Evolutionary conservation across 2,888 invertebrate genomes (phyloP).

Genomic region (Stenodema calcarata): DNA sequence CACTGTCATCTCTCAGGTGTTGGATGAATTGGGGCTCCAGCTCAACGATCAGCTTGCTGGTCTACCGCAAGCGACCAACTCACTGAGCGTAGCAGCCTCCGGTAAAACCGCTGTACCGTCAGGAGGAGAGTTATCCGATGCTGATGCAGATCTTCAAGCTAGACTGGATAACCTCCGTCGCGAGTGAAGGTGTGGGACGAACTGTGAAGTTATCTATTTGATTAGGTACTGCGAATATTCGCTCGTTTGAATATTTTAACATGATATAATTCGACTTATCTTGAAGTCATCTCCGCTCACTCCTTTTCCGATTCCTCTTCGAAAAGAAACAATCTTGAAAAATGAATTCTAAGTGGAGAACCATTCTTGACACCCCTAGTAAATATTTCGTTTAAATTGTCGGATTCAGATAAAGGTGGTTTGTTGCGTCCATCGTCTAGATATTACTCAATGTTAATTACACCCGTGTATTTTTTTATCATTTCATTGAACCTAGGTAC

Average conservation of each 20-base stretch:
- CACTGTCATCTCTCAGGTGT: slow-evolving; percentile 91
- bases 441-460: too few species aligned
- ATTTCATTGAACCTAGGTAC: too few species aligned
- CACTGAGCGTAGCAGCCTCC: slow-evolving; percentile 67
- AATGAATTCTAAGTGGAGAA: too few species aligned
- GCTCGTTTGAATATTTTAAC: not conserved
- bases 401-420: too few species aligned
- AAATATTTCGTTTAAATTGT: too few species aligned
- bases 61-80: slow-evolving; percentile 74
- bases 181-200: slow-evolving; percentile 66
- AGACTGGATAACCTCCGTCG: slow-evolving; percentile 92
- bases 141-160: slow-evolving; percentile 97
- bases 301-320: not conserved
- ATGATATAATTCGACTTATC: too few species aligned
- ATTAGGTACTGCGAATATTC: not conserved
- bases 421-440: too few species aligned
- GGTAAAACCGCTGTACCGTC: slow-evolving; percentile 61
- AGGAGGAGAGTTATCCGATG: slow-evolving; percentile 70
- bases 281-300: too few species aligned
- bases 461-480: too few species aligned
- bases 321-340: not conserved
- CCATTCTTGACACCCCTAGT: too few species aligned
- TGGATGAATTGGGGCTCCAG: slow-evolving; percentile 97
- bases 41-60: slow-evolving; percentile 90
- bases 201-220: not conserved